Evolutionary conservation across 2,797 vertebrate species (phyloP), one percentile per base, ranked within the genome.

Genomic region (Masticophis lateralis): DNA sequence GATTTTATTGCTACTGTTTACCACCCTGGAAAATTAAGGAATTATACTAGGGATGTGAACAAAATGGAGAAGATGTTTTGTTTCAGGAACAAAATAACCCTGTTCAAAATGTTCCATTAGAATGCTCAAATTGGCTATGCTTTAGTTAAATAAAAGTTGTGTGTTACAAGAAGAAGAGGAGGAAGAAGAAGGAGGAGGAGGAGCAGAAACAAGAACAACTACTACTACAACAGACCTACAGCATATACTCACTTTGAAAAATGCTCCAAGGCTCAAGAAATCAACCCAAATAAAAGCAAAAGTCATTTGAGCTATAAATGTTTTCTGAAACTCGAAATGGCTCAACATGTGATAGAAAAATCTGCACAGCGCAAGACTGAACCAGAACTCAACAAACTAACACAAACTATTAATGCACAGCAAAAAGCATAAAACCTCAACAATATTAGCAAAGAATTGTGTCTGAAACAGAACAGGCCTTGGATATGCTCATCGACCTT

Each of bases 181-280:
- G 11, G 61, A 28, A 0, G 8, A 9, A 27, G 8, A 25, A 27
- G 6, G 5, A 4, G 2, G 25, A 11, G 0, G 57, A 11, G 2
- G 60, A 61, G 9, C 25, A 12, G 20, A 60, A 25, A 53, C 9
- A 53, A 53, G 51, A 53, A 47, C 47, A 47, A 47, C 47, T 0
- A 53, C 51, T 22, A 66, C 28, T 13, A 16, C 14, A 16, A 74
- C 6, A 11, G 20, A 47, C 74, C 74, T 0, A 83, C 20, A 47
- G 74, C 37, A 83, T 83, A 43, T 47, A 25, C 37, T 47, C 74
- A 2, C 37, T 83, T 47, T 83, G 74, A 47, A 12, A 83, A 83
- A 43, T 83, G 43, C 20, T 25, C 74, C 37, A 83, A 83, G 74
- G 37, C 37, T 83, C 74, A 47, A 47, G 37, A 47, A 25, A 83